Evolutionary conservation across 2,888 invertebrate genomes (phyloP).

Genomic region (Tolmerus cingulatus): DNA sequence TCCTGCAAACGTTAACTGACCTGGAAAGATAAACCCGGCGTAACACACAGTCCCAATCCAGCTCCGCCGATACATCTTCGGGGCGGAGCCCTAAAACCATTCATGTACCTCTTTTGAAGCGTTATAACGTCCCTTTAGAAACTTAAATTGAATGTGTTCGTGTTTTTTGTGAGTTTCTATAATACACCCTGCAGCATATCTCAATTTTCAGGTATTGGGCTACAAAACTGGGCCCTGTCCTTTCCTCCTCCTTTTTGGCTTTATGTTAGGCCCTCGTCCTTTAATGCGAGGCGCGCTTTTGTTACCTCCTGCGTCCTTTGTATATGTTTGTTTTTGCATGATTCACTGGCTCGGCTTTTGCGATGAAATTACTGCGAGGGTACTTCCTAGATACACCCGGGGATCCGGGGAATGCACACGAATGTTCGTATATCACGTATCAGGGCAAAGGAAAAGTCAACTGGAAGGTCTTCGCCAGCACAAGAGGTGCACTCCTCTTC

Average conservation of each 20-base stretch:
- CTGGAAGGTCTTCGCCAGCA: background rate
- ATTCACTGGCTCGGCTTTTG: background rate
- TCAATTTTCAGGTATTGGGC: constrained; percentile 9
- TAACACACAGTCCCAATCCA: background rate
- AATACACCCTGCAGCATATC: constrained; percentile 3
- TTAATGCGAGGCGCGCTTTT: background rate
- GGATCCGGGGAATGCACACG: background rate
- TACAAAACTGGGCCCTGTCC: background rate
- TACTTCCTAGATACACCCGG: background rate
- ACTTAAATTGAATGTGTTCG: constrained; percentile 3
- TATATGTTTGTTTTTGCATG: background rate
- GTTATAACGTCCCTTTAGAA: background rate
- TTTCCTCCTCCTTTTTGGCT: background rate
- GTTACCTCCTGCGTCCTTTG: background rate
- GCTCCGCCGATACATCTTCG: background rate
- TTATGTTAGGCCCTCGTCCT: background rate
- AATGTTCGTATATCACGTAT: background rate
- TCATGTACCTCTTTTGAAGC: background rate
- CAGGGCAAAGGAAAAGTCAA: constrained; percentile 14
- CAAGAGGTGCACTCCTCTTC: background rate
- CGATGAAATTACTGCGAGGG: constrained; percentile 2
- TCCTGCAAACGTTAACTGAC: background rate
- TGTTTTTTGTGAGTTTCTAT: constrained; percentile 25
- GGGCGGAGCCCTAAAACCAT: constrained; percentile 15
- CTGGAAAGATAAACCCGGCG: background rate